Evolutionary conservation across 2,113 vertebrate genomes (phyloP).

Genomic region (Bos javanicus): DNA sequence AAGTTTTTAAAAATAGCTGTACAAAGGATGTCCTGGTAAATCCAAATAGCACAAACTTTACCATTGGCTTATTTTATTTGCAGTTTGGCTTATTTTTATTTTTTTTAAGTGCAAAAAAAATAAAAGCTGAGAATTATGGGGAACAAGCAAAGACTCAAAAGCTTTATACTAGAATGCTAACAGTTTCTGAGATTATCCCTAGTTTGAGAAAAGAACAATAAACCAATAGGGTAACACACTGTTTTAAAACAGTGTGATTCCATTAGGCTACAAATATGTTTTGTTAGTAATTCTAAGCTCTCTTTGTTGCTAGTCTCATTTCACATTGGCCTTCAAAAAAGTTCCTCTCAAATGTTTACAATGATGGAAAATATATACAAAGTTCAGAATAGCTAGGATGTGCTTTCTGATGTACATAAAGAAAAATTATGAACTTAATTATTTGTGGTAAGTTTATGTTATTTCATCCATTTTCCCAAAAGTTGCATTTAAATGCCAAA

Average conservation of each 20-base stretch:
- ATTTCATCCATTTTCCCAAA: neutral
- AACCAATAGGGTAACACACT: neutral
- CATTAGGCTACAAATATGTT: neutral
- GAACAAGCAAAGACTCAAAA: neutral
- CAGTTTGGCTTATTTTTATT: neutral
- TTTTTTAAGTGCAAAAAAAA: neutral
- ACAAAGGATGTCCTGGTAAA: neutral
- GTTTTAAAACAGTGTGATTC: neutral
- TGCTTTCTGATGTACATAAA: neutral
- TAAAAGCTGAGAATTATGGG: neutral
- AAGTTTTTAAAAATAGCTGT: neutral
- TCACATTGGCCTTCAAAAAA: neutral
- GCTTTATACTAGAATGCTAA: neutral
- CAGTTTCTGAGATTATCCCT: neutral
- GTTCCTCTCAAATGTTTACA: neutral
- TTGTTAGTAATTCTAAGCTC: neutral
- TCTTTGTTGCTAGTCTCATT: neutral
- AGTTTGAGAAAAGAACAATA: neutral
- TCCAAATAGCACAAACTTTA: neutral
- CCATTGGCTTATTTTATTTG: neutral
- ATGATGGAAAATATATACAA: neutral
- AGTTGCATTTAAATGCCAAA: constrained; percentile 32
- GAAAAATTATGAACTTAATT: constrained; percentile 4
- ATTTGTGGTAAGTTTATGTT: neutral
- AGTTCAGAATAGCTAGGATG: neutral